Percentiles rank a stretch among this genome's conserved stretches.
These are phyloP conservation scores for Melieria omissa DNA, from an alignment of 2,888 invertebrate species.

Conservation along the genomic window DNA sequence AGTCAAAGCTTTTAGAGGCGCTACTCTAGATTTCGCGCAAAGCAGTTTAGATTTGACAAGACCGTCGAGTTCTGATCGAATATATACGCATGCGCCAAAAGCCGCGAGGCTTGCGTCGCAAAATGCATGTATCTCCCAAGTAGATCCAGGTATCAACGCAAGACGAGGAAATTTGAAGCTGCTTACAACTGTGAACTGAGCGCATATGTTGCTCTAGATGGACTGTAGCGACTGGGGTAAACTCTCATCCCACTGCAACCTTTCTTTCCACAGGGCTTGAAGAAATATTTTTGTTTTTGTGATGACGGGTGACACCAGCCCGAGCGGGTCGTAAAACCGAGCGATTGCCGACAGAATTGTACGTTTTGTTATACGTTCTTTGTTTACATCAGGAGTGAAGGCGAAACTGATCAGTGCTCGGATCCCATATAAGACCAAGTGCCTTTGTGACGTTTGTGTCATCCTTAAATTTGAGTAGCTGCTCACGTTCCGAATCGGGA, in stretches of 20 bases:
- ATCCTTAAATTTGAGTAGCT: not conserved
- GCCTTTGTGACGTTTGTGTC: not conserved
- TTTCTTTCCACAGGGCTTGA: constrained; percentile 36
- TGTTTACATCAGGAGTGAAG: not conserved
- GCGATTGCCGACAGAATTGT: constrained; percentile 3
- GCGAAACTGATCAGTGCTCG: not conserved
- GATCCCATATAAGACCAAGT: not conserved
- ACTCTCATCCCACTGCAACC: constrained; percentile 36
- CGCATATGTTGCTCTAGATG: constrained; percentile 15
- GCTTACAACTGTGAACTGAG: not conserved
- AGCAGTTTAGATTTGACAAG: constrained; percentile 11
- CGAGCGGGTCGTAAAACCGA: constrained; percentile 6
- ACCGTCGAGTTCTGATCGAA: not conserved
- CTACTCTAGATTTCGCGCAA: constrained; percentile 37
- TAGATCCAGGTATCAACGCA: constrained; percentile 13
- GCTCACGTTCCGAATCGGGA: not conserved
- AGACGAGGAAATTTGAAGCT: constrained; percentile 28
- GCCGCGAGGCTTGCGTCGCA: constrained; percentile 37
- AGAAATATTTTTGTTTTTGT: constrained; percentile 33
- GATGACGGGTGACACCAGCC: not conserved
- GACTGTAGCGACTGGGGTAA: constrained; percentile 25
- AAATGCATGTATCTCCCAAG: constrained; percentile 37
- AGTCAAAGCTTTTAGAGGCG: constrained; percentile 30
- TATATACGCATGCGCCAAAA: constrained; percentile 35
- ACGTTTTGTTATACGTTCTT: not conserved